Percentiles rank a stretch among this genome's conserved stretches.
phyloP scores from a whole-genome alignment of 1,140 invertebrate genomes.

The Eumeta japonica region DNA sequence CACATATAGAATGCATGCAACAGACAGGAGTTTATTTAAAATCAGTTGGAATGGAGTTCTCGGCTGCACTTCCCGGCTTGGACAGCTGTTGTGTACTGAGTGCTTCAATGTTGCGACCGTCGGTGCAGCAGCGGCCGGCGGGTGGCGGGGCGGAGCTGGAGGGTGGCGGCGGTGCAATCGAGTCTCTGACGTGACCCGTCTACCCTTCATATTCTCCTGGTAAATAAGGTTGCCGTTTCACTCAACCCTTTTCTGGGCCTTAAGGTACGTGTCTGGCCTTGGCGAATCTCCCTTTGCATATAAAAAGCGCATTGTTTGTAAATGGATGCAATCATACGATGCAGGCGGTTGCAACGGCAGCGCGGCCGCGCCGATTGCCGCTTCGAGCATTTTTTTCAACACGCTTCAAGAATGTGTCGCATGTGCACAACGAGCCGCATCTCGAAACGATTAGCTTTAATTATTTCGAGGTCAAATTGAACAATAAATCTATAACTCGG shows the following conservation, averaged over 20 bases:
- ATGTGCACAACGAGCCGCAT: no score
- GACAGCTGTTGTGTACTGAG: no score
- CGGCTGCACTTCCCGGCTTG: no score
- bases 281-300: not conserved
- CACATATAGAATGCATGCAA: no score
- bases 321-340: constrained; percentile 5
- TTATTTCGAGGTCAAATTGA: no score
- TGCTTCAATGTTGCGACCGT: no score
- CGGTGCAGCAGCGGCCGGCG: constrained; percentile 6
- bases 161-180: constrained; percentile 13
- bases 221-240: constrained; percentile 31
- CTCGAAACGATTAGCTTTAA: no score
- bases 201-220: constrained; percentile 31
- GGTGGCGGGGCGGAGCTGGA: constrained; percentile 12
- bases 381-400: constrained; percentile 1
- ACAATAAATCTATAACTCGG: no score
- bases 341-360: not conserved
- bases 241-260: constrained; percentile 39
- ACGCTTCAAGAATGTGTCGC: no score
- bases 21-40: no score
- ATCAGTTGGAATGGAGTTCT: no score
- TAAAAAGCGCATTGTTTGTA: constrained; percentile 12
- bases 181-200: no score
- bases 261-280: constrained; percentile 14
- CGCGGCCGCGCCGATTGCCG: not conserved